Conservation (phyloP, 2,113 vertebrate species). For the Myotis davidii region DNA sequence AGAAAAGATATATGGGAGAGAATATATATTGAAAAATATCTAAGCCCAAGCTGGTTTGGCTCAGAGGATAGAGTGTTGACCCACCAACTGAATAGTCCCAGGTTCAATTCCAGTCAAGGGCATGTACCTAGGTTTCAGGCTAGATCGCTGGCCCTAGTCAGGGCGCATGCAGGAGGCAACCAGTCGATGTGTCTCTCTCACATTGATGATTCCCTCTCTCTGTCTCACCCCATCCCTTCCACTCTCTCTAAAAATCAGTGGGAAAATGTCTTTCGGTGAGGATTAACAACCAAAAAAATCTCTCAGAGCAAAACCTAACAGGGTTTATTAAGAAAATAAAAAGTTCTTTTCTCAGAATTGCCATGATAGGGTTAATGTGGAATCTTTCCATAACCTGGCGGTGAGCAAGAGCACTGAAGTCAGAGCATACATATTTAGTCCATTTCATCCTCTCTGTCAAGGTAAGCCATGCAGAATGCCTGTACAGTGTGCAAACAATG, state of each 20-base stretch:
- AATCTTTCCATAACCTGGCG: neutral
- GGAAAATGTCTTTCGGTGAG: too few species aligned
- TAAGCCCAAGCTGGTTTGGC: too few species aligned
- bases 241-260: too few species aligned
- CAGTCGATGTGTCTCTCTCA: too few species aligned
- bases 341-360: slow-evolving; percentile 10
- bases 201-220: too few species aligned
- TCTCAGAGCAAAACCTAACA: neutral
- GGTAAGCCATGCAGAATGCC: neutral
- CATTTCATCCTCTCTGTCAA: neutral
- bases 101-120: too few species aligned
- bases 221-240: too few species aligned
- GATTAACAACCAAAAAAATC: neutral
- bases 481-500: neutral
- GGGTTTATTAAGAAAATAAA: neutral
- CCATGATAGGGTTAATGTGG: neutral
- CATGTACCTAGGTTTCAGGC: too few species aligned
- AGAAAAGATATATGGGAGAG: neutral
- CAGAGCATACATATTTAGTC: neutral
- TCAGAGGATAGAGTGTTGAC: too few species aligned
- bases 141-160: too few species aligned
- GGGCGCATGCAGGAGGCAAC: too few species aligned
- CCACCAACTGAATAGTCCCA: too few species aligned
- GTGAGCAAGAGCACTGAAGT: neutral
- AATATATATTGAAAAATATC: neutral